Evolutionary conservation across 1,140 invertebrate genomes (phyloP).

Genomic region (Tetragnatha versicolor): DNA sequence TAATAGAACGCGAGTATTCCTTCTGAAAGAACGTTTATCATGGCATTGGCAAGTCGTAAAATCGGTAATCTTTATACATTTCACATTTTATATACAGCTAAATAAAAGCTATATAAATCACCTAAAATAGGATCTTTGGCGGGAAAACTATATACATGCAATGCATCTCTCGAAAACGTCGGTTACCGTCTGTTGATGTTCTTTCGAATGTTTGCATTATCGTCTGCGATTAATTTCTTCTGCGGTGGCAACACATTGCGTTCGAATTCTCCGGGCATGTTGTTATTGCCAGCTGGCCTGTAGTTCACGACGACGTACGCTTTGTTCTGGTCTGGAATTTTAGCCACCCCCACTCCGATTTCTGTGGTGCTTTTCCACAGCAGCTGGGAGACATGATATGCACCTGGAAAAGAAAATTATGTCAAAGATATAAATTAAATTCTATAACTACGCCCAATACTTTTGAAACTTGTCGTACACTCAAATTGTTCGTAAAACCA

Average conservation of each 20-base stretch:
- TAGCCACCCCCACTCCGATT: conserved; percentile 46
- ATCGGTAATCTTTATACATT: too few relatives aligned
- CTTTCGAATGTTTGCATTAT: conserved; percentile 20
- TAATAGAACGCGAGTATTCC: too few relatives aligned
- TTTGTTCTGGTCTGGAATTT: conserved; percentile 35
- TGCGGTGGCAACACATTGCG: conserved; percentile 39
- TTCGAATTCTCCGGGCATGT: conserved; percentile 51
- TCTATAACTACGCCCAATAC: too few relatives aligned
- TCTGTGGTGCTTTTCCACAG: conserved; percentile 46
- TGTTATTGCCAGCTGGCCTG: conserved; percentile 48
- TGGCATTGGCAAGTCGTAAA: too few relatives aligned
- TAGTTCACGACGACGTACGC: conserved; percentile 49
- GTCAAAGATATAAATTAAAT: too few relatives aligned
- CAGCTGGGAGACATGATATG: conserved; percentile 38
- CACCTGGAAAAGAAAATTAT: conserved; percentile 35
- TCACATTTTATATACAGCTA: background rate
- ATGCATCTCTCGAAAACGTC: too few relatives aligned
- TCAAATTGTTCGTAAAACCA: too few relatives aligned
- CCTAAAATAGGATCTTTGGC: too few relatives aligned
- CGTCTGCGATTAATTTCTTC: conserved; percentile 5
- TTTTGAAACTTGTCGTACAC: too few relatives aligned
- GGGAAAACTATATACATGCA: too few relatives aligned
- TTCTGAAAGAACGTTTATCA: too few relatives aligned
- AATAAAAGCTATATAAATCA: background rate
- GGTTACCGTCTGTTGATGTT: conserved; percentile 29